These are phyloP conservation scores for Sinodicranocentrus sp. DNA, from an alignment of 2,888 invertebrate species.

Conservation along the genomic window DNA sequence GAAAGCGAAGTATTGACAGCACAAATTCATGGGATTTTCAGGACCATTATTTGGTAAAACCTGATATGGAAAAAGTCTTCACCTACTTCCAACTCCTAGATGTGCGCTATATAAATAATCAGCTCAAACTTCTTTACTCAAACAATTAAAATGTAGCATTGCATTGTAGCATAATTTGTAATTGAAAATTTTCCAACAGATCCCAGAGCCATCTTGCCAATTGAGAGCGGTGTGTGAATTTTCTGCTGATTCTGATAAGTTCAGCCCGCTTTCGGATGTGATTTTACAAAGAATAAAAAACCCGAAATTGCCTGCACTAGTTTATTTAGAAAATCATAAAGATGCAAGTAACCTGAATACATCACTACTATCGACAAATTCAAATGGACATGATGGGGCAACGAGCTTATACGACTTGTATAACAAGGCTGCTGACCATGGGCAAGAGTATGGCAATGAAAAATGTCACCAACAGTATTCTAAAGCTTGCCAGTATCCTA, in stretches of 20 bases:
- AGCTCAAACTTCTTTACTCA: too few species aligned
- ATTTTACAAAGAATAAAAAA: constrained; percentile 74
- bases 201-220: constrained; percentile 76
- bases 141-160: too few species aligned
- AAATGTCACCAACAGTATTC: constrained; percentile 71
- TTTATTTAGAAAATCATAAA: constrained; percentile 27
- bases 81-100: constrained; percentile 75
- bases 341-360: not conserved
- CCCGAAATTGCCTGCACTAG: constrained; percentile 64
- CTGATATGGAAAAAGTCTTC: constrained; percentile 72
- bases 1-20: constrained; percentile 61
- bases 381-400: too few species aligned
- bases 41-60: constrained; percentile 66
- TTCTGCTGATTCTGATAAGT: constrained; percentile 76
- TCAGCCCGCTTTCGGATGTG: constrained; percentile 76
- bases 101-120: constrained; percentile 52
- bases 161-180: too few species aligned
- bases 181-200: constrained; percentile 71
- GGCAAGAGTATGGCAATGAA: constrained; percentile 68
- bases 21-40: constrained; percentile 1
- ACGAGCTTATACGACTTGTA: constrained; percentile 73
- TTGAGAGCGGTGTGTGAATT: constrained; percentile 77
- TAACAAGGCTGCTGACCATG: constrained; percentile 75
- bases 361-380: too few species aligned
- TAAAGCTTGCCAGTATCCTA: constrained; percentile 72